Conservation (phyloP, 1,140 invertebrate genomes). For the Psix sp. region DNA sequence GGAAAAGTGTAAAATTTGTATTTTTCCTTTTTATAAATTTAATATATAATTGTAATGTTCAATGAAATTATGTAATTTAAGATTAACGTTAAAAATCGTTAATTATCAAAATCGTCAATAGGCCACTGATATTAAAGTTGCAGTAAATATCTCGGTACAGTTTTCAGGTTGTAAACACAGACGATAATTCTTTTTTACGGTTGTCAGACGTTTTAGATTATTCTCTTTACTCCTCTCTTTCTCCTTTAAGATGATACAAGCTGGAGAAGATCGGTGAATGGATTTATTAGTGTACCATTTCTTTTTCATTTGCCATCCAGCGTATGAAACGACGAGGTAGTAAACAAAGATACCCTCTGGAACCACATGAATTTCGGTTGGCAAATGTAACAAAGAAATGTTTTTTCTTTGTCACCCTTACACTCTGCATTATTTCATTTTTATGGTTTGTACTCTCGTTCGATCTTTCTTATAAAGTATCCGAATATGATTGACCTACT, state of each 20-base stretch:
- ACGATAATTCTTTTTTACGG: conserved; percentile 39
- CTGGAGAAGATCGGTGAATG: conserved; percentile 47
- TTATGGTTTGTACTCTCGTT: conserved; percentile 9
- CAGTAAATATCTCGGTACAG: conserved; percentile 10
- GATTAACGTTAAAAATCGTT: no score
- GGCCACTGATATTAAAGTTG: conserved; percentile 9
- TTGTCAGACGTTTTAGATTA: conserved; percentile 38
- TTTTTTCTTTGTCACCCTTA: conserved; percentile 4
- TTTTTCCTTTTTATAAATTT: no score
- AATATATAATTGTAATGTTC: no score
- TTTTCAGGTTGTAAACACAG: conserved; percentile 31
- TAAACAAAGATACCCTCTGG: conserved; percentile 33
- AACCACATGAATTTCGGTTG: conserved; percentile 49
- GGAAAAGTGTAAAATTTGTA: no score
- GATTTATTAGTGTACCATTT: conserved; percentile 56
- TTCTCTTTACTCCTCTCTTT: conserved; percentile 2
- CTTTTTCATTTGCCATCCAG: conserved; percentile 51
- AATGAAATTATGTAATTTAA: no score
- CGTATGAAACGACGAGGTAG: conserved; percentile 20
- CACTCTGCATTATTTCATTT: conserved; percentile 55
- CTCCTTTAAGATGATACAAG: conserved; percentile 11
- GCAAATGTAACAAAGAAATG: conserved; percentile 51
- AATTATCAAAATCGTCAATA: background rate
- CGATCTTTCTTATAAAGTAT: conserved; percentile 8
- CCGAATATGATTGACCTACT: no score